phyloP scores from a whole-genome alignment of 1,140 invertebrate species.

The Thrips palmi region DNA sequence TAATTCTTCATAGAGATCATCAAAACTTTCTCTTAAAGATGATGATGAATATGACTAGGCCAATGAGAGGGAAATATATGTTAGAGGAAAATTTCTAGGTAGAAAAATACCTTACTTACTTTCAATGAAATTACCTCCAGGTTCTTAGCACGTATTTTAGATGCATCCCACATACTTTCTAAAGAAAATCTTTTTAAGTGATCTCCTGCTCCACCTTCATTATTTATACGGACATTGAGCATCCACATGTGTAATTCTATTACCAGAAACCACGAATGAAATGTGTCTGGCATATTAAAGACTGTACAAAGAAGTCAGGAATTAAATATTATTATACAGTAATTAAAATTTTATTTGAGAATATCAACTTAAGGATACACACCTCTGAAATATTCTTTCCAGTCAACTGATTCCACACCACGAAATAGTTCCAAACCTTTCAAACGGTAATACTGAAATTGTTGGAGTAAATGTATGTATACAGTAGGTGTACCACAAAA shows the following conservation, averaged over 20 bases:
- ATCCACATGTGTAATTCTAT: slow-evolving; percentile 77
- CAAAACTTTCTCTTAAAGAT: slow-evolving; percentile 10
- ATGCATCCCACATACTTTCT: slow-evolving; percentile 64
- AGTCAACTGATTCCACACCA: too few relatives aligned
- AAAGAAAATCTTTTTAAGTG: slow-evolving; percentile 51
- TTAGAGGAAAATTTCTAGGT: background rate
- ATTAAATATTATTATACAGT: background rate
- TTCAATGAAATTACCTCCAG: slow-evolving; percentile 38
- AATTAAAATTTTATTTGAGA: background rate
- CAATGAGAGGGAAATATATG: background rate
- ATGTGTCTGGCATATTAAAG: slow-evolving; percentile 55
- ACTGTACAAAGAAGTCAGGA: slow-evolving; percentile 31
- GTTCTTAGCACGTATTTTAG: slow-evolving; percentile 45
- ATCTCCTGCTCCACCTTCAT: slow-evolving; percentile 49
- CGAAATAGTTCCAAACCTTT: too few relatives aligned
- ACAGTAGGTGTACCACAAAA: too few relatives aligned
- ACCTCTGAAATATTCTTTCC: background rate
- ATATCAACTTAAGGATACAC: background rate
- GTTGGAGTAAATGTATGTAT: too few relatives aligned
- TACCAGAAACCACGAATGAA: slow-evolving; percentile 64
- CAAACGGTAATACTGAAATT: too few relatives aligned
- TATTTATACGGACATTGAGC: slow-evolving; percentile 48
- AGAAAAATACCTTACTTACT: background rate
- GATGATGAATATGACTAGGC: background rate
- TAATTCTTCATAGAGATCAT: slow-evolving; percentile 49